Conservation (phyloP, 1,140 invertebrate species). For the Parasteatoda tepidariorum region DNA sequence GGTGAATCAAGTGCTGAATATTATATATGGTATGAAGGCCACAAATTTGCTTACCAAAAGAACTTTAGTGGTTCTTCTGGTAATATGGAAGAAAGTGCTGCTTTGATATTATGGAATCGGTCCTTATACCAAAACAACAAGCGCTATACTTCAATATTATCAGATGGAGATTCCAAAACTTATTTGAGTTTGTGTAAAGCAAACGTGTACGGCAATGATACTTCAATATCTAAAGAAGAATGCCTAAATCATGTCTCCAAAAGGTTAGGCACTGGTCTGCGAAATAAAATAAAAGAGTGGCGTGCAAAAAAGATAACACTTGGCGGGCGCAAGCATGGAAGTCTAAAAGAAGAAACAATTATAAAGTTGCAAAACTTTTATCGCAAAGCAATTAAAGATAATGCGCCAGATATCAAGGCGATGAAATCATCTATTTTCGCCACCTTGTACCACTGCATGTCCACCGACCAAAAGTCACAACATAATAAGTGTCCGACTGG, state of each 20-base stretch:
- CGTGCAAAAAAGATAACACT: background rate
- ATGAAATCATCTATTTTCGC: slow-evolving; percentile 3
- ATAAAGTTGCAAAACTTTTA: background rate
- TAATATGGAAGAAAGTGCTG: background rate
- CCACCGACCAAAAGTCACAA: background rate
- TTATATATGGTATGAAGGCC: background rate
- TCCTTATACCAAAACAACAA: background rate
- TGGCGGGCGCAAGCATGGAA: background rate
- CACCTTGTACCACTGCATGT: background rate
- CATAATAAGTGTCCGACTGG: slow-evolving; percentile 5
- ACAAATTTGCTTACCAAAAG: background rate
- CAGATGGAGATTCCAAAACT: slow-evolving; percentile 3
- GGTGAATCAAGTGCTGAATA: background rate
- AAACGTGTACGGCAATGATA: background rate
- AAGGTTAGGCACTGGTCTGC: background rate
- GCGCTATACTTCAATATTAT: slow-evolving; percentile 1
- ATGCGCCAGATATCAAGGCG: background rate
- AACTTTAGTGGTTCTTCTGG: background rate
- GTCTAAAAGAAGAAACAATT: background rate
- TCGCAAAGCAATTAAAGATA: background rate
- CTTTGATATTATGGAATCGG: background rate
- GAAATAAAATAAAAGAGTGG: background rate
- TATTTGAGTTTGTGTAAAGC: background rate
- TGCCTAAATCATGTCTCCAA: slow-evolving; percentile 9
- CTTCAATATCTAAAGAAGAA: slow-evolving; percentile 13